Conservation (phyloP, 2,888 invertebrate species). For the Andrena haemorrhoa region DNA sequence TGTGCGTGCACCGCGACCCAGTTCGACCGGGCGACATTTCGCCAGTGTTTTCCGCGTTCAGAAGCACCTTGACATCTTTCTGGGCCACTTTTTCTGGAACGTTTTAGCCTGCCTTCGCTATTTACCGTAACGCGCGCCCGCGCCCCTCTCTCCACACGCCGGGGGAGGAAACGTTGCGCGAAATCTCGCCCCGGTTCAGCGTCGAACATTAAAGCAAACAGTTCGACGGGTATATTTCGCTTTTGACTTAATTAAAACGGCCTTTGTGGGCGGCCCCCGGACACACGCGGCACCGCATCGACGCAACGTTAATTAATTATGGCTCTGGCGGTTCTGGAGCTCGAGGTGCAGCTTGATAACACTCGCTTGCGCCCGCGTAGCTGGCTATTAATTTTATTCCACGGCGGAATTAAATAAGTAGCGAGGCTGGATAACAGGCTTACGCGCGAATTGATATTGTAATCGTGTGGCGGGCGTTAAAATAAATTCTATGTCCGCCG, state of each 20-base stretch:
- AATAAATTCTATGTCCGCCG: slow-evolving; percentile 43
- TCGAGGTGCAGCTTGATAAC: not conserved
- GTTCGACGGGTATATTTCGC: not conserved
- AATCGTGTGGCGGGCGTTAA: slow-evolving; percentile 9
- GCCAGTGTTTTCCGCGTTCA: slow-evolving; percentile 52
- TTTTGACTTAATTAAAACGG: not conserved
- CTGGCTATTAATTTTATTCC: not conserved
- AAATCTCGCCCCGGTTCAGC: slow-evolving; percentile 6
- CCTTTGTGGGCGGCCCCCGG: not conserved
- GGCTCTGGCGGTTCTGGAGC: not conserved
- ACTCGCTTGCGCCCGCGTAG: not conserved
- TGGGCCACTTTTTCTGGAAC: slow-evolving; percentile 50
- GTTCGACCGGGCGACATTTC: slow-evolving; percentile 54
- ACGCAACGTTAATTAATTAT: not conserved
- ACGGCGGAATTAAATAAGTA: slow-evolving; percentile 26
- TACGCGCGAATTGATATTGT: slow-evolving; percentile 16
- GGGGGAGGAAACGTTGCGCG: slow-evolving; percentile 10
- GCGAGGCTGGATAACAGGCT: slow-evolving; percentile 4
- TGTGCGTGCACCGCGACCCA: slow-evolving; percentile 60
- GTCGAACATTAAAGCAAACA: not conserved
- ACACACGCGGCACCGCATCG: not conserved
- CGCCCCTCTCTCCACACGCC: not conserved
- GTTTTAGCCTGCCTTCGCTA: slow-evolving; percentile 37
- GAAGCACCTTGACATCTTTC: slow-evolving; percentile 59
- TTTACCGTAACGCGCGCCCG: slow-evolving; percentile 28